Conservation (phyloP, 2,797 vertebrate genomes). For the Ambastaia sidthimunki region DNA sequence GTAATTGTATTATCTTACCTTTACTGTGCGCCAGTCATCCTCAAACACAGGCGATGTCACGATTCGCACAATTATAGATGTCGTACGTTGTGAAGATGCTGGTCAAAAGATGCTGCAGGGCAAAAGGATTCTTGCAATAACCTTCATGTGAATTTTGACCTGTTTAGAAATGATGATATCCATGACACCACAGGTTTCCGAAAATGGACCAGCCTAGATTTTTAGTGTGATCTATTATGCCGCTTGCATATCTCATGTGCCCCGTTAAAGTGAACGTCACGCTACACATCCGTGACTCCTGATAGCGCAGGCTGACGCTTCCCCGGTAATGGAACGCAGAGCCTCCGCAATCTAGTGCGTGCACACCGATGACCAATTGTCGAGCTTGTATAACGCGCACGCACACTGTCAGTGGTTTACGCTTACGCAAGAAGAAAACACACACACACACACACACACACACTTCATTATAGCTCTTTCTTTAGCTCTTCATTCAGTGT, state of each 20-base stretch:
- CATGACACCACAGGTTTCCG: slow-evolving; percentile 14
- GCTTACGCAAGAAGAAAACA: slow-evolving; percentile 67
- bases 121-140: slow-evolving; percentile 21
- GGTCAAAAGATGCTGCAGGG: slow-evolving; percentile 1
- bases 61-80: slow-evolving; percentile 19
- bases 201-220: neutral
- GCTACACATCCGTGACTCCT: slow-evolving; percentile 27
- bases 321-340: slow-evolving; percentile 30
- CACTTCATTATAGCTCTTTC: slow-evolving; percentile 5
- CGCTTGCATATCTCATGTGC: slow-evolving; percentile 13
- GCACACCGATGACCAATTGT: slow-evolving; percentile 67
- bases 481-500: neutral
- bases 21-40: slow-evolving; percentile 8
- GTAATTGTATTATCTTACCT: slow-evolving; percentile 20
- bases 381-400: slow-evolving; percentile 58
- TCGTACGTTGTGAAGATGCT: slow-evolving; percentile 14
- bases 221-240: neutral
- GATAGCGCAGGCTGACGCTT: slow-evolving; percentile 31
- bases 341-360: slow-evolving; percentile 46
- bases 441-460: slow-evolving; percentile 63
- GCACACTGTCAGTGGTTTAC: slow-evolving; percentile 8
- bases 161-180: slow-evolving; percentile 9
- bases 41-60: slow-evolving; percentile 35
- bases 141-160: slow-evolving; percentile 13
- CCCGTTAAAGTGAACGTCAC: slow-evolving; percentile 21